Percentiles rank a stretch among this genome's conserved stretches.
Conservation (phyloP, 2,797 vertebrate species). For the Rhinatrema bivittatum region DNA sequence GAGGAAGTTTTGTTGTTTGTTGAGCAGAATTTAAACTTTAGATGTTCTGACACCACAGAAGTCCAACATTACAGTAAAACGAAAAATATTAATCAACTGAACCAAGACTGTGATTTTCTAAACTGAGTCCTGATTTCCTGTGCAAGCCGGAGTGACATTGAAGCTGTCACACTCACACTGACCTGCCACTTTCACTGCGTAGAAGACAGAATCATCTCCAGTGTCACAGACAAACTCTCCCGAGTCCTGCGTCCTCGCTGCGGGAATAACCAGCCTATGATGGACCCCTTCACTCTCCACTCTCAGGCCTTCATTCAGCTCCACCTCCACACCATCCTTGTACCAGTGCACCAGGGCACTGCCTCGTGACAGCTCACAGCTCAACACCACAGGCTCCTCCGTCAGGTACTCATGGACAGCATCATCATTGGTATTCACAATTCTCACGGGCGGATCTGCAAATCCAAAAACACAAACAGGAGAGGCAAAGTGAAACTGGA, state of each 20-base stretch:
- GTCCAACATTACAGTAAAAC: too few species aligned
- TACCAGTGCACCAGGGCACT: slow-evolving; percentile 71
- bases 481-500: too few species aligned
- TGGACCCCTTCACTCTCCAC: slow-evolving; percentile 69
- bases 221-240: slow-evolving; percentile 89
- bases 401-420: slow-evolving; percentile 65
- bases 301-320: slow-evolving; percentile 58
- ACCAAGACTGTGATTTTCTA: too few species aligned
- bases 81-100: too few species aligned
- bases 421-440: slow-evolving; percentile 73
- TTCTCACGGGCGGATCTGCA: slow-evolving; percentile 76
- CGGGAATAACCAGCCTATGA: slow-evolving; percentile 69
- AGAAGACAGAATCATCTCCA: slow-evolving; percentile 82
- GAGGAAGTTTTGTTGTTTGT: too few species aligned
- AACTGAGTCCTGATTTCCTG: too few species aligned
- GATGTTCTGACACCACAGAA: too few species aligned
- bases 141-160: too few species aligned
- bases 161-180: too few species aligned
- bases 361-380: slow-evolving; percentile 76
- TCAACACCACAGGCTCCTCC: slow-evolving; percentile 74
- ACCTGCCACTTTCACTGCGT: slow-evolving; percentile 83
- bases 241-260: slow-evolving; percentile 57
- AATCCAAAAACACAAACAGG: fast-evolving
- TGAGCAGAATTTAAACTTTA: too few species aligned
- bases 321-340: slow-evolving; percentile 84